A percentile compares a stretch with the other conserved stretches of the same genome.
Conservation (phyloP, 30 jellyfish, hydroid and myxozoan species). For the Catostylus mosaicus region DNA sequence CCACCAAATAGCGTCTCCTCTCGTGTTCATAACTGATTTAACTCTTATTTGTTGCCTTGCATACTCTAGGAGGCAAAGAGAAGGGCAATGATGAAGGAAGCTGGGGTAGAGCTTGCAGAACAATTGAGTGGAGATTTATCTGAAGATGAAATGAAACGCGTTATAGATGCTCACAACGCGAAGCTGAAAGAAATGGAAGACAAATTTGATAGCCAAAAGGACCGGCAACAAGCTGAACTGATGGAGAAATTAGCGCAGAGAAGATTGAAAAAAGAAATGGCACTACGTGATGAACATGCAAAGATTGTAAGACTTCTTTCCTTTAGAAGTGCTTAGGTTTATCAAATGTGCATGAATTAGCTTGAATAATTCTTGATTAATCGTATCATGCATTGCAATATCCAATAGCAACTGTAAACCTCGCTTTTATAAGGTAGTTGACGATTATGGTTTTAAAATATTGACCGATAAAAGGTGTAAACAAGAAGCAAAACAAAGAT, state of each 20-base stretch:
- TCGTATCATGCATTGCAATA: too few species aligned
- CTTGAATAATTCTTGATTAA: too few species aligned
- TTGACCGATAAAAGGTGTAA: too few species aligned
- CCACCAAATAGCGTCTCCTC: too few species aligned
- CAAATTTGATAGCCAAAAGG: slow-evolving; percentile 50
- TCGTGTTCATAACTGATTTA: too few species aligned
- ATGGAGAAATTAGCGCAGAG: slow-evolving; percentile 77
- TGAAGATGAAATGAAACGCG: slow-evolving; percentile 64
- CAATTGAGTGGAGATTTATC: slow-evolving; percentile 79
- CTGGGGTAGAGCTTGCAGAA: slow-evolving; percentile 78
- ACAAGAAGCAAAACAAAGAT: too few species aligned
- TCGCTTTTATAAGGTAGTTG: too few species aligned
- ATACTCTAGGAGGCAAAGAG: slow-evolving; percentile 66
- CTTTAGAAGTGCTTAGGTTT: too few species aligned
- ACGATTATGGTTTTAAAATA: too few species aligned
- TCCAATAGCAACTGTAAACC: too few species aligned
- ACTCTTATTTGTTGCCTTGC: too few species aligned
- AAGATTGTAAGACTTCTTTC: slow-evolving; percentile 61
- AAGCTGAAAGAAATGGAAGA: slow-evolving; percentile 61
- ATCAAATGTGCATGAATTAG: too few species aligned
- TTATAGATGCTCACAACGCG: slow-evolving; percentile 70
- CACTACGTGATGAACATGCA: slow-evolving; percentile 69
- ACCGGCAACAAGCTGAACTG: slow-evolving; percentile 63
- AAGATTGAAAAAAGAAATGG: slow-evolving; percentile 70
- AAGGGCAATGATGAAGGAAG: slow-evolving; percentile 67